Conservation (phyloP, 2,888 invertebrate genomes). For the Hirtodrosophila histrioides region DNA sequence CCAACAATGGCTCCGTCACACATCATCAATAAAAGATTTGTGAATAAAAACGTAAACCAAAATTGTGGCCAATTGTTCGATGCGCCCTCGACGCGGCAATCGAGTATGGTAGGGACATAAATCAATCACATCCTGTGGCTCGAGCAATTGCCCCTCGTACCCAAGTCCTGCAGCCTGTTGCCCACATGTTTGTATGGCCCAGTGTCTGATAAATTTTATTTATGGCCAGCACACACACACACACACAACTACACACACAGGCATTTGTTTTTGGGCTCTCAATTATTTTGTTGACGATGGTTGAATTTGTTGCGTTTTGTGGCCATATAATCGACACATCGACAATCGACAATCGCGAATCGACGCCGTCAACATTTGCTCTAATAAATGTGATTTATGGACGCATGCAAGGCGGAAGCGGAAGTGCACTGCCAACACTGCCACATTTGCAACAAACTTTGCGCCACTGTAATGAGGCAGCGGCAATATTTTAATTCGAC, state of each 20-base stretch:
- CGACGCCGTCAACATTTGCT: conserved; percentile 40
- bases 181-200: conserved; percentile 1
- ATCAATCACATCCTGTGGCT: conserved; percentile 75
- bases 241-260: conserved; percentile 7
- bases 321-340: too few species aligned
- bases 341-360: not conserved
- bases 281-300: conserved; percentile 64
- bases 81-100: too few species aligned
- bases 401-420: conserved; percentile 31
- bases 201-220: conserved; percentile 58
- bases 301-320: conserved; percentile 42
- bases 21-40: conserved; percentile 76
- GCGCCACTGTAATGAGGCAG: conserved; percentile 37
- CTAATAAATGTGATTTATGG: conserved; percentile 74
- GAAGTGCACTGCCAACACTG: conserved; percentile 44
- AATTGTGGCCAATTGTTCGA: conserved; percentile 62
- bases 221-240: conserved; percentile 48
- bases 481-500: conserved; percentile 47
- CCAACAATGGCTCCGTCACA: conserved; percentile 52
- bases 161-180: conserved; percentile 23
- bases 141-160: conserved; percentile 48
- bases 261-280: conserved; percentile 52
- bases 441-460: conserved; percentile 40
- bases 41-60: conserved; percentile 58
- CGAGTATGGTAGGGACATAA: conserved; percentile 56